Percentiles rank a stretch among this genome's conserved stretches.
These are phyloP conservation scores for Sebastes matsubarae DNA, from an alignment of 2,797 vertebrate species.

Conservation along the genomic window DNA sequence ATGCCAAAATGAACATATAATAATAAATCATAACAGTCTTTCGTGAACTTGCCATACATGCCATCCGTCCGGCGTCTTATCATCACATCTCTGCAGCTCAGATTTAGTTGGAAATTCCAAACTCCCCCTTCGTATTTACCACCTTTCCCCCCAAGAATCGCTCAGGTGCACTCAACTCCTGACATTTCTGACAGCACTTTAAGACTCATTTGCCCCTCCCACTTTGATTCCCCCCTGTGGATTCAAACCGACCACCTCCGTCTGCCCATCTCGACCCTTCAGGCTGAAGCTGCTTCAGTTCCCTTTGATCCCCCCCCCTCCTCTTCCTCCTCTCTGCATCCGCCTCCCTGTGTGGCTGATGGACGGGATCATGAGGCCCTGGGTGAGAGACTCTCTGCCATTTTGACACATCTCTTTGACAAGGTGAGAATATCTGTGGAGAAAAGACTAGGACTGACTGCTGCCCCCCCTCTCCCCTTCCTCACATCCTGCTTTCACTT, in stretches of 20 bases:
- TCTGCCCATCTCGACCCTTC: constrained; percentile 28
- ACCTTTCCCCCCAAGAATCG: background rate
- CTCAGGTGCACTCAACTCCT: background rate
- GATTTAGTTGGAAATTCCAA: background rate
- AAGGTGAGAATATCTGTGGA: constrained; percentile 68
- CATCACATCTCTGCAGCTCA: background rate
- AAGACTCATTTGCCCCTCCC: constrained; percentile 8
- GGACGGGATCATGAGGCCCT: constrained; percentile 52
- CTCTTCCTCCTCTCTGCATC: background rate
- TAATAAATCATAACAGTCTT: background rate
- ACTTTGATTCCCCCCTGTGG: background rate
- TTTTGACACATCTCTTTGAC: constrained; percentile 69
- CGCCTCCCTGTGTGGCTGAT: constrained; percentile 40
- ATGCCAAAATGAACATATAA: background rate
- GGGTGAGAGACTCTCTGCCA: constrained; percentile 30
- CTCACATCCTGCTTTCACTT: constrained; percentile 19
- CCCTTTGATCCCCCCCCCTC: constrained; percentile 29
- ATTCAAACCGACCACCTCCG: constrained; percentile 22
- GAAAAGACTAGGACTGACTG: constrained; percentile 19
- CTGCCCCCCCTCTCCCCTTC: background rate
- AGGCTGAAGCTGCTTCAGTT: constrained; percentile 27
- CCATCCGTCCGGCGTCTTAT: rapidly evolving
- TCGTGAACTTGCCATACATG: background rate
- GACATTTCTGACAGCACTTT: constrained; percentile 16
- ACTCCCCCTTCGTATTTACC: background rate